Evolutionary conservation across 2,888 invertebrate species (phyloP).

Genomic region (Ormia ochracea): DNA sequence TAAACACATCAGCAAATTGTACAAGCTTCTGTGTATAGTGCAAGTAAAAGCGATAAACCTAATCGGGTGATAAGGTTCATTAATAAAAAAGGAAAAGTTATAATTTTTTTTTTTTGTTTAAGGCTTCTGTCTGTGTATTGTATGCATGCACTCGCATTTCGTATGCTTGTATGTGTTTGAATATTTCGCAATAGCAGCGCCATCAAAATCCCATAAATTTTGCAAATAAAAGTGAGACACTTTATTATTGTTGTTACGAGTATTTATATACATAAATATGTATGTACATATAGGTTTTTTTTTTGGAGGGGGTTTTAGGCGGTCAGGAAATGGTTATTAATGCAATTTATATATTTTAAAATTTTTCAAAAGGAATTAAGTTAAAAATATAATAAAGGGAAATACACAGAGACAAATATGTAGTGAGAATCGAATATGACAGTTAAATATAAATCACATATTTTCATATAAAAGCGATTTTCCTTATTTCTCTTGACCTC

Average conservation of each 20-base stretch:
- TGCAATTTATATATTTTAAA: neutral
- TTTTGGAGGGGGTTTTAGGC: constrained; percentile 8
- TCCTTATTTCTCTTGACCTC: too few species aligned
- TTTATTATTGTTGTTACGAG: constrained; percentile 1
- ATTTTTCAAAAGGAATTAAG: neutral
- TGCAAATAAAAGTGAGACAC: constrained; percentile 35
- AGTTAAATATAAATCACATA: too few species aligned
- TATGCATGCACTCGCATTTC: neutral
- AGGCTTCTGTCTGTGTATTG: neutral
- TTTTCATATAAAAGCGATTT: too few species aligned
- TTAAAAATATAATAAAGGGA: neutral
- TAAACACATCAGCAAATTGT: constrained; percentile 3
- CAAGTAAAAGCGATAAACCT: constrained; percentile 51
- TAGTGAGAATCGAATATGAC: too few species aligned
- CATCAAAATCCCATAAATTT: constrained; percentile 45
- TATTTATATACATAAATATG: too few species aligned
- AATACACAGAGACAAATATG: neutral
- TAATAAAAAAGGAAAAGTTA: constrained; percentile 38
- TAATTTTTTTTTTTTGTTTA: constrained; percentile 10
- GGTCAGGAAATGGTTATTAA: constrained; percentile 32
- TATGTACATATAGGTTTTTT: too few species aligned
- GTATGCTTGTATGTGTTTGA: neutral
- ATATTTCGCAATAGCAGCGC: constrained; percentile 31
- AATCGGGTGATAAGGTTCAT: constrained; percentile 62
- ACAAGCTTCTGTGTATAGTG: neutral